Evolutionary conservation across 1,140 invertebrate species (phyloP), one percentile per base, ranked within the genome.

Genomic region (Calliopsis andreniformis): DNA sequence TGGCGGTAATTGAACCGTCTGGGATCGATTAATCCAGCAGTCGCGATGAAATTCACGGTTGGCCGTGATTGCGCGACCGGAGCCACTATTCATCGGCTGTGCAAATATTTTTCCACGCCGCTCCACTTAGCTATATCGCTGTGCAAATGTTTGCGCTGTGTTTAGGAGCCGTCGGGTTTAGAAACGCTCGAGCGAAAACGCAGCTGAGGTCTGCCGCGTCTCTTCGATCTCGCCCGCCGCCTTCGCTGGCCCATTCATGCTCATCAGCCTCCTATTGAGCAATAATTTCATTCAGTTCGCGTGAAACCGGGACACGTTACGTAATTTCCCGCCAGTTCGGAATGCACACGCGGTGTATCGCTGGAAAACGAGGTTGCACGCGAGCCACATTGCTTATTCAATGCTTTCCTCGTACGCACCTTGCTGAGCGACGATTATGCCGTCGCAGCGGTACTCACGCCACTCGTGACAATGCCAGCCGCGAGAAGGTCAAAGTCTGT

Each of bases 81-180:
- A 55, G 18, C 12, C 30, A 58, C 42, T 20, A 64, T 72, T 72
- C 69, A 56, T 51, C 51, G 62, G 14, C 51, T 58, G 42, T 30
- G 28, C 51, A 75, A 75, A 75, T 67, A 67, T 75, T 67, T 67
- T 67, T 35, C 20, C 30, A 72, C 69, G 47, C 5, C 47, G 49
- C 53, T 39, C 62, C 71, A 56, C 51, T 67, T 75, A 45, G 23
- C 61, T 73, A 45, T 73, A 73, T 75, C 63, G 42, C 14, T 47
- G 62, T 67, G 63, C 42, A 75, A 75, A 75, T 58, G 71, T 75
- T 75, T 75, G 51, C 51, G 1, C 18, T 58, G 42, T 67, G 67
- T 75, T 75, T 75, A 75, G 23, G 51, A 55, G 16, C 71, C n/a
- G n/a, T n/a, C n/a, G n/a, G n/a, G n/a, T n/a, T n/a, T n/a, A n/a